phyloP scores from a whole-genome alignment of 2,113 vertebrate genomes.

The Cyprinodon tularosa region DNA sequence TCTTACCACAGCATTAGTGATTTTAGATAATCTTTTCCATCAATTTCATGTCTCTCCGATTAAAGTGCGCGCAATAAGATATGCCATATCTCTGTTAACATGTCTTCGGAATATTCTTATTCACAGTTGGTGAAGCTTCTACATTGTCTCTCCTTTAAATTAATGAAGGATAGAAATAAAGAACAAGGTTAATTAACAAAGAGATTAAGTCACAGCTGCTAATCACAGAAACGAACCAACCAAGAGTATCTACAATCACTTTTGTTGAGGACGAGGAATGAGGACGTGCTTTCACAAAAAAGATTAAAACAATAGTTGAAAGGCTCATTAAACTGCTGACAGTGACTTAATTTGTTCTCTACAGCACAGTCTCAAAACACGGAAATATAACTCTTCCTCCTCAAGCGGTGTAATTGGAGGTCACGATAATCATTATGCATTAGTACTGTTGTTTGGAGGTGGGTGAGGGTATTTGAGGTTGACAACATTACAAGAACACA shows the following conservation, averaged over 20 bases:
- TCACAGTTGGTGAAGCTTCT: slow-evolving; percentile 38
- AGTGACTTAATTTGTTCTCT: slow-evolving; percentile 58
- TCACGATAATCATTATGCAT: slow-evolving; percentile 56
- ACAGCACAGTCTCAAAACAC: slow-evolving; percentile 28
- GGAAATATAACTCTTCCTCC: slow-evolving; percentile 52
- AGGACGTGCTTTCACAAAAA: slow-evolving; percentile 36
- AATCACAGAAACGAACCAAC: slow-evolving; percentile 61
- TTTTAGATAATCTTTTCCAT: slow-evolving; percentile 33
- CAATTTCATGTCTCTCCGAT: slow-evolving; percentile 37
- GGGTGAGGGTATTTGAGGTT: slow-evolving; percentile 38
- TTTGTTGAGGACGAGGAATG: slow-evolving; percentile 39
- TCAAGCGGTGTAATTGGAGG: slow-evolving; percentile 71
- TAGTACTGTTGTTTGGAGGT: slow-evolving; percentile 33
- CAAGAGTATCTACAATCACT: slow-evolving; percentile 49
- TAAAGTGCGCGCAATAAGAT: slow-evolving; percentile 40
- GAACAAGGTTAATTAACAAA: slow-evolving; percentile 79
- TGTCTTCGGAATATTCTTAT: slow-evolving; percentile 32
- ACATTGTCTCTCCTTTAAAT: slow-evolving; percentile 71
- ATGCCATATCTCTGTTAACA: slow-evolving; percentile 36
- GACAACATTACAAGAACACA: slow-evolving; percentile 29
- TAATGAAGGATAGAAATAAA: slow-evolving; percentile 60
- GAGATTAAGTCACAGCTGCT: slow-evolving; percentile 73
- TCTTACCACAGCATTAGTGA: slow-evolving; percentile 13
- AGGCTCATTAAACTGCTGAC: slow-evolving; percentile 76
- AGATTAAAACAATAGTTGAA: slow-evolving; percentile 66